Conservation (phyloP, 1,140 invertebrate species). For the Frieseomelitta varia region DNA sequence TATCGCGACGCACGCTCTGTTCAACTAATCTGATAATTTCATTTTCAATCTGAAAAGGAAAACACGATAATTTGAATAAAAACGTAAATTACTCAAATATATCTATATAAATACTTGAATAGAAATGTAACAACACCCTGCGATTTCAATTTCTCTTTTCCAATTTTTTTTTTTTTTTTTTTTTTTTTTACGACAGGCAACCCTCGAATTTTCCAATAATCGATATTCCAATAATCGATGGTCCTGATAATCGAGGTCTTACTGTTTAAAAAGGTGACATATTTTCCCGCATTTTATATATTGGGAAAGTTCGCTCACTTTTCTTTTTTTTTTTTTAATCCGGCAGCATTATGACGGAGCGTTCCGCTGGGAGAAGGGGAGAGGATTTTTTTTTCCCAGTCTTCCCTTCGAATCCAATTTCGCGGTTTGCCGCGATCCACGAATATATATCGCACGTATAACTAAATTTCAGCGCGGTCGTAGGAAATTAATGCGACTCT, state of each 20-base stretch:
- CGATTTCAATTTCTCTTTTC: not conserved
- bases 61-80: not conserved
- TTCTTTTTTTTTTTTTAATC: too few species aligned
- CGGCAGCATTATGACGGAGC: not conserved
- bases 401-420: conserved; percentile 9
- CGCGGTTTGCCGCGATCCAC: not conserved
- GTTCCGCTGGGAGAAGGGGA: not conserved
- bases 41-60: too few species aligned
- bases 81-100: not conserved
- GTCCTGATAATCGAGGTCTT: not conserved
- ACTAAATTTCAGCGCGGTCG: conserved; percentile 16
- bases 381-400: not conserved
- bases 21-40: too few species aligned
- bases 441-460: conserved; percentile 38
- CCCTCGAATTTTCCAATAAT: not conserved
- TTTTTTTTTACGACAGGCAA: not conserved
- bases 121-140: not conserved
- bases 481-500: not conserved
- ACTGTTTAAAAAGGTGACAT: not conserved
- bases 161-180: not conserved
- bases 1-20: too few species aligned
- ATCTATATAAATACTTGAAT: not conserved
- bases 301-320: not conserved
- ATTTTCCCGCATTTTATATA: conserved; percentile 2
- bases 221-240: not conserved